Percentiles rank a stretch among this genome's conserved stretches.
Evolutionary conservation across 2,888 invertebrate species (phyloP).

Genomic region (Machimus atricapillus): DNA sequence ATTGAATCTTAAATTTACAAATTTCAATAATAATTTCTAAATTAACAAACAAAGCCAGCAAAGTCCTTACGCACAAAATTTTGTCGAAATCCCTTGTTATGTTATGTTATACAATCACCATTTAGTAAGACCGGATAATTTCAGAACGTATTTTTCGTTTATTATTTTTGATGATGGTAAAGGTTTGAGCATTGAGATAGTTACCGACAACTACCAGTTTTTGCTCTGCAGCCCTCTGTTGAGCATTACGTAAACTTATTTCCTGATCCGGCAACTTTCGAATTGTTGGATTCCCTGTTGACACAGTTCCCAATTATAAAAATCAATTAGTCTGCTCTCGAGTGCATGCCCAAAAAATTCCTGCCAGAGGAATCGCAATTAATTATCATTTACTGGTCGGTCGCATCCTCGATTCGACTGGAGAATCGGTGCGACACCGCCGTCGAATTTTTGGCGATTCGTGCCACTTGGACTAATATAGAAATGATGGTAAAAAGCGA

Average conservation of each 20-base stretch:
- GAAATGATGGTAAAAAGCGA: constrained; percentile 40
- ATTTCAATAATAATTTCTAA: too few species aligned
- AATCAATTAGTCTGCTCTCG: not conserved
- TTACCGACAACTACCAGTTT: not conserved
- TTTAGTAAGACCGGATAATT: too few species aligned
- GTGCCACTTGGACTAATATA: constrained; percentile 27
- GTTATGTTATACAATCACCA: too few species aligned
- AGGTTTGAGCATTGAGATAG: not conserved
- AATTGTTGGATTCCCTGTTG: constrained; percentile 1
- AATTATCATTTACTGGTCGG: constrained; percentile 64
- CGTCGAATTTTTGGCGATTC: not conserved
- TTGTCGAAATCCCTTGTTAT: too few species aligned
- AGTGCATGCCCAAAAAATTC: constrained; percentile 50
- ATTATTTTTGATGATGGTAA: not conserved
- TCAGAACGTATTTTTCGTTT: not conserved
- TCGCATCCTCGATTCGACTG: constrained; percentile 48
- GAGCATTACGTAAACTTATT: not conserved
- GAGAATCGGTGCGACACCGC: not conserved
- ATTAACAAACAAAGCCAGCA: too few species aligned
- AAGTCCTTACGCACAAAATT: too few species aligned
- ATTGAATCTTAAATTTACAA: too few species aligned
- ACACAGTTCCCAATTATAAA: constrained; percentile 22
- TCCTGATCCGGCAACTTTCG: not conserved
- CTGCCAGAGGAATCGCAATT: constrained; percentile 62
- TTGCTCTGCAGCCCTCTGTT: not conserved